Conservation (phyloP, 2,113 vertebrate genomes). For the Gila orcuttii region DNA sequence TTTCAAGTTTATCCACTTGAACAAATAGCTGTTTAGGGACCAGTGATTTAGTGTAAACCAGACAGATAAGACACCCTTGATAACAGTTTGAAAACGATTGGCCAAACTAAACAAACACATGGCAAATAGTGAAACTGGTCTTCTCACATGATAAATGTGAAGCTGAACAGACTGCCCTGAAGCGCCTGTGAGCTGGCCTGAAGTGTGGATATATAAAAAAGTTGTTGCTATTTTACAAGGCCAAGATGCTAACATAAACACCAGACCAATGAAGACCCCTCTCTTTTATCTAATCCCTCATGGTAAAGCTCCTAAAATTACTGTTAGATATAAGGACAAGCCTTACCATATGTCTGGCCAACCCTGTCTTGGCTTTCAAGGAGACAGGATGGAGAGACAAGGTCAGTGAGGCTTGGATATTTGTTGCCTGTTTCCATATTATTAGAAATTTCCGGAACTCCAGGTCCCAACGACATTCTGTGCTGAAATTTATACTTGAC, state of each 20-base stretch:
- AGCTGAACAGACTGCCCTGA: constrained; percentile 29
- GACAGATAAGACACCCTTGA: constrained; percentile 49
- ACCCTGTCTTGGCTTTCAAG: constrained; percentile 4
- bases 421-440: constrained; percentile 38
- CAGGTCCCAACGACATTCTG: constrained; percentile 8
- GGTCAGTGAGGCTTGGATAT: constrained; percentile 16
- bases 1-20: constrained; percentile 40
- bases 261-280: neutral
- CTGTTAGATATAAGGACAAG: constrained; percentile 3
- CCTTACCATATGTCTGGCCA: constrained; percentile 28
- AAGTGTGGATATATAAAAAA: constrained; percentile 26
- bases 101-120: constrained; percentile 55
- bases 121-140: constrained; percentile 28
- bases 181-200: neutral
- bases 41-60: constrained; percentile 50
- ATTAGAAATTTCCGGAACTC: constrained; percentile 47
- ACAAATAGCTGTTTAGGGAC: constrained; percentile 50
- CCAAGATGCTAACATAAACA: constrained; percentile 28
- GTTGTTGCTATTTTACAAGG: constrained; percentile 16
- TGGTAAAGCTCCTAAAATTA: neutral
- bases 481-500: constrained; percentile 32
- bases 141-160: constrained; percentile 32
- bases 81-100: constrained; percentile 44
- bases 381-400: constrained; percentile 12
- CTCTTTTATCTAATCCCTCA: neutral